Evolutionary conservation across 2,113 vertebrate genomes (phyloP).

Genomic region (Hyperopisus bebe): DNA sequence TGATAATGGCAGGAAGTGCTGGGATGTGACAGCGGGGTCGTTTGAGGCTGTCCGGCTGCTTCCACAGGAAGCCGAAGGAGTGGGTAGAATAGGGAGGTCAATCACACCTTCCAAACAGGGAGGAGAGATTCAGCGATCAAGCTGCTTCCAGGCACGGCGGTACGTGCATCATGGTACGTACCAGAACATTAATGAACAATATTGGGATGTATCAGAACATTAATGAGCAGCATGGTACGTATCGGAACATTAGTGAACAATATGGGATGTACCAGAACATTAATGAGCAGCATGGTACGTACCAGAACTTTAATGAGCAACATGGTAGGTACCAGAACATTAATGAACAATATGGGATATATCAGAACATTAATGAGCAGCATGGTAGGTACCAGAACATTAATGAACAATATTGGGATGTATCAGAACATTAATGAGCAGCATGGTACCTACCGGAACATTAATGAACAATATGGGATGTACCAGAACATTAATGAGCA

Average conservation of each 20-base stretch:
- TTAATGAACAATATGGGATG: neutral
- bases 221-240: too few species aligned
- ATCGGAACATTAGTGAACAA: neutral
- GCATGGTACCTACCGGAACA: neutral
- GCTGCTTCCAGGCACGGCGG: neutral
- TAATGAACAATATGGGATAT: neutral
- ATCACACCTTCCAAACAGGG: neutral
- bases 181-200: neutral
- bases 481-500: neutral
- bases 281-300: neutral
- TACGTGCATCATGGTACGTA: neutral
- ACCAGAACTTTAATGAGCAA: neutral
- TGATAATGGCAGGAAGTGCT: constrained; percentile 38
- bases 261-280: neutral
- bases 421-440: neutral
- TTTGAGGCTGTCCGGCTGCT: constrained; percentile 23
- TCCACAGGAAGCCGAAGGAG: constrained; percentile 21
- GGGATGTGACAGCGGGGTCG: constrained; percentile 28
- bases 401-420: neutral
- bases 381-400: too few species aligned
- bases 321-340: too few species aligned
- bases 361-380: neutral
- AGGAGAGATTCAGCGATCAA: neutral
- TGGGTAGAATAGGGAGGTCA: constrained; percentile 23
- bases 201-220: neutral